Evolutionary conservation across 1,140 invertebrate genomes (phyloP).

Genomic region (Bombus terrestris): DNA sequence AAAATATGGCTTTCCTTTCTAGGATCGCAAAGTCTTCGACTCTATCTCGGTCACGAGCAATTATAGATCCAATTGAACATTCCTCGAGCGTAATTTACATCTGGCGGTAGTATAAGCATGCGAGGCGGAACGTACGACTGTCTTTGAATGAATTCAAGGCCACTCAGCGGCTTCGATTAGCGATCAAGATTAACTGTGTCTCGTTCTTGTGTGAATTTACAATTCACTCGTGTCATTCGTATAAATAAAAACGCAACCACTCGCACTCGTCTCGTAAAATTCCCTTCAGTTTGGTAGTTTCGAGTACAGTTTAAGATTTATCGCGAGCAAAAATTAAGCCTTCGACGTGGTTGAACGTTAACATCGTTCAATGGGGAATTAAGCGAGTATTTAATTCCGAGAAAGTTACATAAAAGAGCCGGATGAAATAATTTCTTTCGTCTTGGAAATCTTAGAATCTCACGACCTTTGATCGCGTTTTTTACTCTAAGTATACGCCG

Average conservation of each 20-base stretch:
- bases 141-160: constrained; percentile 53
- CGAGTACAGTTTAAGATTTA: too few relatives aligned
- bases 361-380: too few relatives aligned
- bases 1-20: constrained; percentile 9
- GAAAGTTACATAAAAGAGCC: too few relatives aligned
- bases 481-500: too few relatives aligned
- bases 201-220: constrained; percentile 21
- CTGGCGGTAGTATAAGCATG: background rate
- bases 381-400: too few relatives aligned
- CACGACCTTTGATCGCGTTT: too few relatives aligned
- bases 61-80: constrained; percentile 48
- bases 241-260: background rate
- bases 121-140: background rate
- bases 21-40: constrained; percentile 25
- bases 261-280: background rate
- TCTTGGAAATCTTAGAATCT: too few relatives aligned
- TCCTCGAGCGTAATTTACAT: constrained; percentile 45
- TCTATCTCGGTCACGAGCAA: constrained; percentile 50
- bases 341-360: too few relatives aligned
- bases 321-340: background rate
- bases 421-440: background rate
- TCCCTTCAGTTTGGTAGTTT: background rate
- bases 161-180: constrained; percentile 17
- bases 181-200: constrained; percentile 25
- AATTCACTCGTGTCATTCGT: background rate